phyloP scores from a whole-genome alignment of 2,797 vertebrate species.

The Oophaga sylvatica region DNA sequence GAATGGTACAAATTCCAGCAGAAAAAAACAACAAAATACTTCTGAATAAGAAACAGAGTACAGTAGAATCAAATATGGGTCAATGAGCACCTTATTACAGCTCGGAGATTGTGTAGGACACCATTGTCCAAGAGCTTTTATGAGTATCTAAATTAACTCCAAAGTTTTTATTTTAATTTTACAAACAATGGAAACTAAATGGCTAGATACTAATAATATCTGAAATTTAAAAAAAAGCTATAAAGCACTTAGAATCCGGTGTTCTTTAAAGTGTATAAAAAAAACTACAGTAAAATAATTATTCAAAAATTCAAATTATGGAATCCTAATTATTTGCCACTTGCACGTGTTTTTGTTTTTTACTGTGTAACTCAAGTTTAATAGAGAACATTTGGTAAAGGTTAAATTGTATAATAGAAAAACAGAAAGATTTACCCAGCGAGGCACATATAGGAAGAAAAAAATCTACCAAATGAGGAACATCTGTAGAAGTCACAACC shows the following conservation, averaged over 20 bases:
- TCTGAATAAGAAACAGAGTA: too few relatives aligned
- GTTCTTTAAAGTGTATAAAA: not conserved
- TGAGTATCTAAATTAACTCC: too few relatives aligned
- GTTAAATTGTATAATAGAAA: slow-evolving; percentile 14
- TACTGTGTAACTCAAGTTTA: slow-evolving; percentile 8
- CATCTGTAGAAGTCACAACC: slow-evolving; percentile 43
- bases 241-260: not conserved
- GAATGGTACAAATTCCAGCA: not conserved
- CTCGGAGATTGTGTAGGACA: too few relatives aligned
- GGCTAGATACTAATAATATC: not conserved
- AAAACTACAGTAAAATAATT: not conserved
- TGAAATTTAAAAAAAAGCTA: not conserved
- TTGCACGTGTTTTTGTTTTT: slow-evolving; percentile 2
- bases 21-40: not conserved
- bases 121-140: too few relatives aligned
- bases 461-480: slow-evolving; percentile 37
- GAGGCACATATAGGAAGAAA: not conserved
- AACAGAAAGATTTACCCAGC: not conserved
- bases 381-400: slow-evolving; percentile 15
- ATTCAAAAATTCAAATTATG: slow-evolving; percentile 1
- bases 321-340: slow-evolving; percentile 2
- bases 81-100: too few relatives aligned
- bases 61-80: too few relatives aligned
- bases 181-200: not conserved
- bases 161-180: not conserved